phyloP scores from a whole-genome alignment of 2,113 vertebrate species.

The Benitochromis conjunctus region DNA sequence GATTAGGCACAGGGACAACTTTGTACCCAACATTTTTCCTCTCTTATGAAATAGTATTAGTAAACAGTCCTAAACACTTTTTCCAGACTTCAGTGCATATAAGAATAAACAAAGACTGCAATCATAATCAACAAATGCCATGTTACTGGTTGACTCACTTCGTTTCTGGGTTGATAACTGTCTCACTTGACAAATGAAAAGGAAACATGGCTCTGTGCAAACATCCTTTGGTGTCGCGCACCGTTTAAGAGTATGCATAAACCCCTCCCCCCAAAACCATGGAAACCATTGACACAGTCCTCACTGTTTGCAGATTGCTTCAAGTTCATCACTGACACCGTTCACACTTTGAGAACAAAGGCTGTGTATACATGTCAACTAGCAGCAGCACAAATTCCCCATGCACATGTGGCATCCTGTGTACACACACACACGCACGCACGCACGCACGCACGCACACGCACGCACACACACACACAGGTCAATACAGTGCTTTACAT shows the following conservation, averaged over 20 bases:
- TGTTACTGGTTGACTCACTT: not conserved
- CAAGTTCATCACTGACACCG: constrained; percentile 25
- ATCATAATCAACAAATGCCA: not conserved
- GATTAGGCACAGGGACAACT: not conserved
- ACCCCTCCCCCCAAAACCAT: constrained; percentile 23
- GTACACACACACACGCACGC: not conserved
- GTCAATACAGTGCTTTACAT: constrained; percentile 1
- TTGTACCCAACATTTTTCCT: not conserved
- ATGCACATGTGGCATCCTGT: not conserved
- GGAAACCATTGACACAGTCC: constrained; percentile 37
- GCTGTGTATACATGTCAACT: constrained; percentile 74
- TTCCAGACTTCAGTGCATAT: not conserved
- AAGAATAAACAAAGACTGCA: not conserved
- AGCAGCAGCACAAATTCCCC: not conserved
- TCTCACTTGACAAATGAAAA: not conserved
- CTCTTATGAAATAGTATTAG: not conserved
- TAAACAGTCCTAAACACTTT: not conserved
- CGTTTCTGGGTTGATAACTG: not conserved
- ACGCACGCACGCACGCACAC: not conserved
- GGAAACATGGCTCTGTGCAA: not conserved
- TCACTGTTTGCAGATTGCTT: constrained; percentile 23
- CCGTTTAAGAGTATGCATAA: not conserved
- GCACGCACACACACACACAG: not conserved
- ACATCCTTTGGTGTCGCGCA: constrained; percentile 6
- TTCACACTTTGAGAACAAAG: constrained; percentile 46